Evolutionary conservation across 1,140 invertebrate species (phyloP), one percentile per base, ranked within the genome.

Genomic region (Eupristina koningsbergeri): DNA sequence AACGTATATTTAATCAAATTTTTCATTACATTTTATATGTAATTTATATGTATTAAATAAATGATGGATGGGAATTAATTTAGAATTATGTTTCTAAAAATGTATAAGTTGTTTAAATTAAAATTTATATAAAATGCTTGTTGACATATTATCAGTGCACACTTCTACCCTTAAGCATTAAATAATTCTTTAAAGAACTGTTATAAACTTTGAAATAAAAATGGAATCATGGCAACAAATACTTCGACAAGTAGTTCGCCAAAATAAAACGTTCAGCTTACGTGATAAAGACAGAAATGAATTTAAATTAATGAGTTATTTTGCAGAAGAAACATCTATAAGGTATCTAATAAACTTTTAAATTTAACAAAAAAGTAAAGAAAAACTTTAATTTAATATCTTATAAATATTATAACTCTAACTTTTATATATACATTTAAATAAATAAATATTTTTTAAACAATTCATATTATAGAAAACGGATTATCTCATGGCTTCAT

Each of bases 401-500:
- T 39, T 19, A 69, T 69, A 34, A 36, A 69, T 63, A 34, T 69
- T 13, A 45, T 45, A 13, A n/a, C n/a, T n/a, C n/a, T n/a, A n/a
- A n/a, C n/a, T n/a, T n/a, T n/a, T n/a, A n/a, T n/a, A n/a, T n/a
- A n/a, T n/a, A n/a, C n/a, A n/a, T n/a, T n/a, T n/a, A n/a, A n/a
- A n/a, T n/a, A n/a, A n/a, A n/a, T n/a, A n/a, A n/a, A n/a, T n/a
- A n/a, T n/a, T n/a, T n/a, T n/a, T n/a, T n/a, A n/a, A 2, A 47
- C 11, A n/a, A 77, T 39, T 61, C 15, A 36, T 61, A 17, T 86
- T 81, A 82, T 63, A 92, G 91, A 47, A 76, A 87, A 41, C 64
- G 87, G 53, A 31, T 91, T 26, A 53, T 69, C 0, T 13, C 31
- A 9, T 91, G 90, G 90, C 69, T 92, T 22, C 39, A 89, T 22